Evolutionary conservation across 1,140 invertebrate species (phyloP).

Genomic region (Hyphantria cunea): DNA sequence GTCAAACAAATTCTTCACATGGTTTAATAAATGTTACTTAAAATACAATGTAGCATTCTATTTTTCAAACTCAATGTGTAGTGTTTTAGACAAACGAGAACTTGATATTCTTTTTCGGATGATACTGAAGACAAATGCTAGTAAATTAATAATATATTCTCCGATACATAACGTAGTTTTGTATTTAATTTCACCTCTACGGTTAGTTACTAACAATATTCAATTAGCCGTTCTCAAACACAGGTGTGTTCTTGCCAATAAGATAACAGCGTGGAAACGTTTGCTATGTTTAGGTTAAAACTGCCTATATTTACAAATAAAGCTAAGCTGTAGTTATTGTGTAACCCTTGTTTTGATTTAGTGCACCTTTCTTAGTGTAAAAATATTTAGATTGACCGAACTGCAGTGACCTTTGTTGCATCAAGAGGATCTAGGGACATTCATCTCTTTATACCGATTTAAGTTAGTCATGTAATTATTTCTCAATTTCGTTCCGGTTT

Average conservation of each 20-base stretch:
- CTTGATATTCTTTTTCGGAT: neutral
- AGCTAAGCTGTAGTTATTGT: constrained; percentile 53
- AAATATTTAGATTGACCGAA: constrained; percentile 50
- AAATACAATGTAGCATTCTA: too few relatives aligned
- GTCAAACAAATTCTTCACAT: constrained; percentile 30
- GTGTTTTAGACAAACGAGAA: neutral
- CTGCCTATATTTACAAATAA: constrained; percentile 60
- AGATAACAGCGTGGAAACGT: constrained; percentile 35
- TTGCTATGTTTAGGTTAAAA: constrained; percentile 49
- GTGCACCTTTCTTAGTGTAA: constrained; percentile 44
- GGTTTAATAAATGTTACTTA: neutral
- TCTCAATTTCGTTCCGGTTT: constrained; percentile 23
- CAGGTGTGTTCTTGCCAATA: constrained; percentile 19
- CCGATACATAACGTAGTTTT: too few relatives aligned
- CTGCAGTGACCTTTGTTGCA: constrained; percentile 14
- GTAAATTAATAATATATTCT: too few relatives aligned
- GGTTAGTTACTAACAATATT: constrained; percentile 26
- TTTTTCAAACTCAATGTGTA: too few relatives aligned
- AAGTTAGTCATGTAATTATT: constrained; percentile 8
- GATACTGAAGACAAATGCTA: too few relatives aligned
- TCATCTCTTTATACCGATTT: neutral
- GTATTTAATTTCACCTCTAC: neutral
- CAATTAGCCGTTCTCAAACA: constrained; percentile 22
- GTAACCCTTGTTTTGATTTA: constrained; percentile 51
- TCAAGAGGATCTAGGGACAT: constrained; percentile 10